Base-by-base conservation (phyloP, 1,140 invertebrate genomes). In the Pectinophora gossypiella region DNA sequence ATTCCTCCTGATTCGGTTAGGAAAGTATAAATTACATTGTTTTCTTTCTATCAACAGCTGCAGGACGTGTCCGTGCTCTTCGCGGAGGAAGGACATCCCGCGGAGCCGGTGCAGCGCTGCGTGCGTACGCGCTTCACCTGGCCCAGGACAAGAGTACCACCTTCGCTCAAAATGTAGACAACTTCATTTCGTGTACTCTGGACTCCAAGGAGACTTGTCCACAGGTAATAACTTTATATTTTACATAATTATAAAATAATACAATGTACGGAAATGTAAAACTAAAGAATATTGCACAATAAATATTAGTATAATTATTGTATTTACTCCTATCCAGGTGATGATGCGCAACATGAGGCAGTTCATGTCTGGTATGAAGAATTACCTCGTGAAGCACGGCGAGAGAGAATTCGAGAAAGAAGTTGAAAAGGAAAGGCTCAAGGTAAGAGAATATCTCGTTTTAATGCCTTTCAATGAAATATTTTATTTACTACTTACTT, bases 281-380 rank as follows among this genome's bases (percentile, higher is more conserved):
- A n/a, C n/a, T n/a, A n/a, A n/a, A n/a, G n/a, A n/a, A n/a, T n/a
- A n/a, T n/a, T n/a, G n/a, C n/a, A n/a, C n/a, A n/a, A n/a, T n/a
- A n/a, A n/a, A n/a, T n/a, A n/a, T n/a, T n/a, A n/a, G n/a, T n/a
- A n/a, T n/a, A n/a, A n/a, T n/a, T 38, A 38, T 9, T 10, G 13
- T n/a, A 38, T 15, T 38, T 38, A 27, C 36, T 10, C 4, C 13
- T 35, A 72, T 77, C n/a, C 61, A 89, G 88, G 90, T 96, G 35
- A 94, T 97, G 10, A 96, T 97, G 93, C 91, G 96, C 56, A 97
- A 97, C 78, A 97, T 98, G 88, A 92, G 97, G 1, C 97, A 99
- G 80, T 99, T 98, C 72, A 97, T 98, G 95, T 97, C 95, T 13
- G 97, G 97, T 36, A 98, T 98, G 92, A 98, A 98, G 79, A 98